Base-by-base conservation (phyloP, 2,888 invertebrate species). In the Argyra leucocephala region DNA sequence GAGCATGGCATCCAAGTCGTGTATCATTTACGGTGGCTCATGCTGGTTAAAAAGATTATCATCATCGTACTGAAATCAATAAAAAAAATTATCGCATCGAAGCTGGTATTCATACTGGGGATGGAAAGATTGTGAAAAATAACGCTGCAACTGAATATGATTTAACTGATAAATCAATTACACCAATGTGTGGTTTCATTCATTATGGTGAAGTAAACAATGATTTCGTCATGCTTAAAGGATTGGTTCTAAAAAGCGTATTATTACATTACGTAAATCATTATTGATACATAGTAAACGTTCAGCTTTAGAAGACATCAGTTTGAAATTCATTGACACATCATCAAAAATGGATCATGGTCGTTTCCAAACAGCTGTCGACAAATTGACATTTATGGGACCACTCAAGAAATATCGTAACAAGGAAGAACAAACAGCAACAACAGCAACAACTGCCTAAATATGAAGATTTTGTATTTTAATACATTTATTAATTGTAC, bases 1-100 rank as follows among this genome's bases (percentile, higher is more conserved):
- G 99, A 80, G 99, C 99, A 3, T 99, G 99, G 99, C 99, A 99
- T 98, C 99, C 99, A 72, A 95, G 96, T 76, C 88, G 99, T 80
- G 98, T 99, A 48, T 94, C 96, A 74, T 98, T 95, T 85, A 96
- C 98, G 67, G 99, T 99, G 63, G 99, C 99, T 67, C 91, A 99
- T 83, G 99, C 99, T 81, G 78, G 78, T 76, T 80, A 80, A 69
- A 99, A 99, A 82, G 99, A 99, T 74, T 99, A 96, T 83, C 98
- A 99, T 80, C 99, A 99, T 79, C 90, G 99, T 80, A 99, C 99
- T 64, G 98, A 99, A 82, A 95, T 97, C 86, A 99, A 99, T 86
- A 99, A 99, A 85, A 99, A 99, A 82, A 96, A 99, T 76, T 99
- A 99, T 83, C 89, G 98, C 71, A 91, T 99, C 80, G 99, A 97